Evolutionary conservation across 2,888 invertebrate species (phyloP).

Genomic region (Drosophila tripunctata): DNA sequence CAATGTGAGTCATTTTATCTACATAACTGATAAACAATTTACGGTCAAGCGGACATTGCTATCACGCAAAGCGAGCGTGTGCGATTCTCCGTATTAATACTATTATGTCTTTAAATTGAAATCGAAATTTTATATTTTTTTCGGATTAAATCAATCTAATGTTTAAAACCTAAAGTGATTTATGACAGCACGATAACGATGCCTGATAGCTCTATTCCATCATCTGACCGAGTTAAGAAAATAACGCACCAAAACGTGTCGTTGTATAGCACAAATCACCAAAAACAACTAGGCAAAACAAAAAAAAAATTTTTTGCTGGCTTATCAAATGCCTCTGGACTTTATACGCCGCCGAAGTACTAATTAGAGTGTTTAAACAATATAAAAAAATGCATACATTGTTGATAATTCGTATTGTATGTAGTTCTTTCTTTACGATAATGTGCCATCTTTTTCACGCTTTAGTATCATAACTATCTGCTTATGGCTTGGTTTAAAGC

Average conservation of each 20-base stretch:
- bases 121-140: constrained; percentile 14
- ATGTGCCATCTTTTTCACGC: neutral
- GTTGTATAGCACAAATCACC: constrained; percentile 19
- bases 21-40: constrained; percentile 1
- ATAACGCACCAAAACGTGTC: constrained; percentile 14
- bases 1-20: constrained; percentile 25
- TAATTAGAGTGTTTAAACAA: constrained; percentile 4
- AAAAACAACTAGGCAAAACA: neutral
- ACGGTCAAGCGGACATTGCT: constrained; percentile 21
- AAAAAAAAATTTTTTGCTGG: constrained; percentile 13
- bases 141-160: constrained; percentile 40
- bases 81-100: constrained; percentile 2
- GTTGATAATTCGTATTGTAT: neutral
- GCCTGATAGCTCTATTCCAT: constrained; percentile 22
- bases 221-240: constrained; percentile 45
- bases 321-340: constrained; percentile 36
- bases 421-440: constrained; percentile 8
- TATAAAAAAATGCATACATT: constrained; percentile 2
- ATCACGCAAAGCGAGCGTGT: constrained; percentile 49
- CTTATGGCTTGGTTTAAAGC: constrained; percentile 19
- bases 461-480: neutral
- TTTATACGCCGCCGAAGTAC: constrained; percentile 15
- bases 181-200: constrained; percentile 40
- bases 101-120: constrained; percentile 16
- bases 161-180: constrained; percentile 42